Evolutionary conservation across 2,888 invertebrate genomes (phyloP), one percentile per base, ranked within the genome.

Genomic region (Rhagophthalmus giganteus): DNA sequence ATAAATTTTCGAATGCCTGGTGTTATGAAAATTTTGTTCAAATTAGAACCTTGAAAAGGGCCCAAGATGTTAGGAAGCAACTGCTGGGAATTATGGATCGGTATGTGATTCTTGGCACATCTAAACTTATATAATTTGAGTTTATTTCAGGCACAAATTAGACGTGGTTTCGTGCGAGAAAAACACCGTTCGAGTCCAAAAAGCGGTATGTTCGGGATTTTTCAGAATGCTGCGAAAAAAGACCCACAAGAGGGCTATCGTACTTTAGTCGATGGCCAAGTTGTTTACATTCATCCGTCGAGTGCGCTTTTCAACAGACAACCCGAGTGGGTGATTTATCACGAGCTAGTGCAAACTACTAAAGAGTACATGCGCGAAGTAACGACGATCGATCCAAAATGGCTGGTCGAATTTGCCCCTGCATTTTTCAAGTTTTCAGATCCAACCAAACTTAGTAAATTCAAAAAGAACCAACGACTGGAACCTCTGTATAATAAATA

Each of bases 361-460:
- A 98, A 98, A 71, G 98, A 98, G 72, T 99, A 99, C 74, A 99
- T 98, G 98, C 81, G 97, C 15, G 96, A 99, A 76, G 97, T 98
- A 7, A 94, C 94, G 0, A 92, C 94, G 0, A 94, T 95, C 45
- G 95, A 96, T 77, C 94, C 95, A 0, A 94, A 94, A 74, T 99
- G 99, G 99, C 79, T 99, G 46, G 97, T 99, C 0, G 98, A 99
- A 73, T 99, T 95, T 73, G 98, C 99, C 0, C 96, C 98, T 0
- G 96, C 98, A 0, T 99, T 99, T 82, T 99, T 98, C 80, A 93
- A 94, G 74, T 95, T 98, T 78, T 94, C 94, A 3, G 99, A 99
- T 76, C 96, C 97, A 1, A 98, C 98, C 0, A 98, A 96, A 74
- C 81, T 99, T 24, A 96, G 96, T 74, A 96, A 96, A 71, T 96